A percentile compares a stretch with the other conserved stretches of the same genome.
These are phyloP conservation scores for Tympanoctomys barrerae DNA, from an alignment of 2,797 vertebrate genomes.

Conservation along the genomic window DNA sequence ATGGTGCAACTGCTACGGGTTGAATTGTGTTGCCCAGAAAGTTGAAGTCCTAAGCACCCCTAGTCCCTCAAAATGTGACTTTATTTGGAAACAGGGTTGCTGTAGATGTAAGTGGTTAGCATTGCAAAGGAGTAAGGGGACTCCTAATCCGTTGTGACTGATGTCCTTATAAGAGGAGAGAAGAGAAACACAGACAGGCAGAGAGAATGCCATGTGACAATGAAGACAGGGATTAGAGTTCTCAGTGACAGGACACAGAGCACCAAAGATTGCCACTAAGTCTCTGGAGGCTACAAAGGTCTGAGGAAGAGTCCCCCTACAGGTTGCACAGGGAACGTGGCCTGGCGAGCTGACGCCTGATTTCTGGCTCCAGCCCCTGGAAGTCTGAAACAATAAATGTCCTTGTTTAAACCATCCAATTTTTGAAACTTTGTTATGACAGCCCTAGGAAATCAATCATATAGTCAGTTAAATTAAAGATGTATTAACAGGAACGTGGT, in stretches of 20 bases:
- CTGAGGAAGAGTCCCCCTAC: background rate
- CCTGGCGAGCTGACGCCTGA: rapidly evolving
- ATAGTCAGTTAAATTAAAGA: background rate
- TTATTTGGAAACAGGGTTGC: background rate
- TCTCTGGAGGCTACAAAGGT: too few species aligned
- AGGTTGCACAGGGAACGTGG: background rate
- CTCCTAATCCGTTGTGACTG: background rate
- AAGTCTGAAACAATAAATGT: background rate
- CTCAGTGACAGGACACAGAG: background rate
- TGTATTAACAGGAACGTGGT: background rate
- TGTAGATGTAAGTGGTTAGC: background rate
- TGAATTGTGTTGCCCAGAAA: background rate
- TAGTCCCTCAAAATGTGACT: background rate
- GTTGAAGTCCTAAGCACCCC: background rate
- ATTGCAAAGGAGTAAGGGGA: too few species aligned
- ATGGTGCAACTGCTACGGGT: background rate
- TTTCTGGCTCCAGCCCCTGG: background rate
- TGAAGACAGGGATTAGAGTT: background rate
- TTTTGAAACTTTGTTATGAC: background rate
- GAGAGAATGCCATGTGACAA: background rate
- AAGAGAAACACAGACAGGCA: background rate
- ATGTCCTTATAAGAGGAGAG: background rate
- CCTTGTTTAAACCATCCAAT: background rate
- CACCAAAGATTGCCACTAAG: background rate
- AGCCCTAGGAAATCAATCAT: background rate